phyloP scores from a whole-genome alignment of 2,797 vertebrate genomes.

The Menidia menidia region DNA sequence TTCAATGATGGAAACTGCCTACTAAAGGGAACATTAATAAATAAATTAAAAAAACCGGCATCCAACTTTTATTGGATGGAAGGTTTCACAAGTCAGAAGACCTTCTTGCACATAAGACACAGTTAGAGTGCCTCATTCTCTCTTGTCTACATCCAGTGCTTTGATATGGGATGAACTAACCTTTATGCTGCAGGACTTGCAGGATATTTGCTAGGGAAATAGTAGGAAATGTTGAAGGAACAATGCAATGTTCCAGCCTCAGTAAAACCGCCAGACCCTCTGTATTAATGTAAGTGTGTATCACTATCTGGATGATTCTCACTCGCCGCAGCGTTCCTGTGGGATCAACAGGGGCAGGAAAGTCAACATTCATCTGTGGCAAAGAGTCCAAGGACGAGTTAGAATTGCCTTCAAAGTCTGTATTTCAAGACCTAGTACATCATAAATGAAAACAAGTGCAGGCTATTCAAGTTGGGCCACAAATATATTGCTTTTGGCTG shows the following conservation, averaged over 20 bases:
- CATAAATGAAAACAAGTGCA: conserved; percentile 10
- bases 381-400: conserved; percentile 22
- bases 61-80: conserved; percentile 41
- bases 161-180: conserved; percentile 31
- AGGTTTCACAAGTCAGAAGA: conserved; percentile 27
- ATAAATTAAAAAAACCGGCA: too few relatives aligned
- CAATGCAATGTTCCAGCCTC: conserved; percentile 2
- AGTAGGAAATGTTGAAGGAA: conserved; percentile 1
- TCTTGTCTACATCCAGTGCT: conserved; percentile 24
- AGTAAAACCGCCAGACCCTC: not conserved
- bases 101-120: conserved; percentile 33
- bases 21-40: conserved; percentile 23
- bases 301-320: conserved; percentile 6
- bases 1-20: conserved; percentile 30
- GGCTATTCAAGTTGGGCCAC: not conserved
- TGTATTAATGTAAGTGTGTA: conserved; percentile 7
- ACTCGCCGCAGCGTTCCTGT: not conserved
- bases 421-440: conserved; percentile 15
- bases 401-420: conserved; percentile 32
- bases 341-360: conserved; percentile 4
- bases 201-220: conserved; percentile 7
- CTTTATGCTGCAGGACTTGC: conserved; percentile 15
- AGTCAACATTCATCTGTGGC: conserved; percentile 9
- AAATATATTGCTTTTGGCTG: conserved; percentile 4
- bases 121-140: conserved; percentile 13